Percentiles rank a stretch among this genome's conserved stretches.
phyloP scores from a whole-genome alignment of 1,140 invertebrate species.

The Wasmannia auropunctata region DNA sequence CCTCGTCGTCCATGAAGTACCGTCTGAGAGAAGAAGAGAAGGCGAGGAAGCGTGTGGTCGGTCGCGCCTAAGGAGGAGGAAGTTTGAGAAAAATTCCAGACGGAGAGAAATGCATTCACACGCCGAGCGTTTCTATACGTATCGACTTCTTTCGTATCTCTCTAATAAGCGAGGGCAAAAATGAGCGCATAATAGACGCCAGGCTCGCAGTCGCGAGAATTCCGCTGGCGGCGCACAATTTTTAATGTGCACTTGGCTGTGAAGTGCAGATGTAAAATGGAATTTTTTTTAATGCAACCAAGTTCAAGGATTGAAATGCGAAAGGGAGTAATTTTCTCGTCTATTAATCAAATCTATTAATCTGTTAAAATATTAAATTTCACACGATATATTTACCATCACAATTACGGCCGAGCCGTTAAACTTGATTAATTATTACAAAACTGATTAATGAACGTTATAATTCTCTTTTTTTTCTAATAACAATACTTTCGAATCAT shows the following conservation, averaged over 20 bases:
- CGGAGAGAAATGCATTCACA: slow-evolving; percentile 45
- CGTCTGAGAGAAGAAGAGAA: slow-evolving; percentile 10
- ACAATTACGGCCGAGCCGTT: not conserved
- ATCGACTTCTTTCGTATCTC: slow-evolving; percentile 56
- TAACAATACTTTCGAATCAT: not conserved
- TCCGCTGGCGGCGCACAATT: slow-evolving; percentile 1
- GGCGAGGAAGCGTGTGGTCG: not conserved
- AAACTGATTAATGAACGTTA: not conserved
- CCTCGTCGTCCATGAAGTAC: not conserved
- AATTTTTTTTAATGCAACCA: not conserved
- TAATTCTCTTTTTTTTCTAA: not conserved
- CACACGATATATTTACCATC: not conserved
- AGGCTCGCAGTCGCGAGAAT: not conserved
- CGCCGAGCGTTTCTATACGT: slow-evolving; percentile 13
- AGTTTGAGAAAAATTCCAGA: slow-evolving; percentile 17
- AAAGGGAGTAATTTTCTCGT: not conserved
- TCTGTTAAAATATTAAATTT: not conserved
- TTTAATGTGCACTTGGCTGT: not conserved
- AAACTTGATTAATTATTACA: not conserved
- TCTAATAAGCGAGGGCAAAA: slow-evolving; percentile 20
- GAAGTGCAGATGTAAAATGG: not conserved
- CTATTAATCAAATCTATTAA: not conserved
- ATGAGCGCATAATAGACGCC: slow-evolving; percentile 15
- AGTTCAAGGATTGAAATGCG: not conserved
- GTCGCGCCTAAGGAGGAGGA: not conserved